Conservation (phyloP, 2,113 vertebrate species). For the Epinephelus cyanopodus region DNA sequence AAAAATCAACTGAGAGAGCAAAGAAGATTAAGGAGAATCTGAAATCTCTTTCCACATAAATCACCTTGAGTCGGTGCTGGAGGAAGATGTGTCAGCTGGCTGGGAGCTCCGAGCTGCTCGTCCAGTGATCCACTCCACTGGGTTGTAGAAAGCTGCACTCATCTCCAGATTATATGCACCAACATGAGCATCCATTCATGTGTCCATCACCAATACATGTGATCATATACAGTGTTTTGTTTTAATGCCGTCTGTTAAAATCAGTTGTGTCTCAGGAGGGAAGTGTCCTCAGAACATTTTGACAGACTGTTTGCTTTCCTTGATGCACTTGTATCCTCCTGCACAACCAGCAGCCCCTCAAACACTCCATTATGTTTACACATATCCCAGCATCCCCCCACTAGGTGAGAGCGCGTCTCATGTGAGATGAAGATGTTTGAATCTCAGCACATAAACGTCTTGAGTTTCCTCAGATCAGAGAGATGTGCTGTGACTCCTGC, state of each 20-base stretch:
- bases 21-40: conserved; percentile 53
- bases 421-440: background rate
- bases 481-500: conserved; percentile 23
- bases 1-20: conserved; percentile 40
- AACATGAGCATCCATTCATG: background rate
- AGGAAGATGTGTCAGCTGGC: conserved; percentile 26
- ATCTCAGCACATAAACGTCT: background rate
- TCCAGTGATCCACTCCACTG: conserved; percentile 37
- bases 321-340: background rate
- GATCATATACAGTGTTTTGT: too few relatives aligned
- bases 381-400: background rate
- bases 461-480: conserved; percentile 8
- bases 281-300: background rate
- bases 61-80: conserved; percentile 41
- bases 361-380: background rate
- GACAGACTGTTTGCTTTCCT: background rate
- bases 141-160: conserved; percentile 18
- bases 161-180: background rate
- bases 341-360: background rate
- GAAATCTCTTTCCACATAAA: conserved; percentile 45
- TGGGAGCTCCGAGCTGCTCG: conserved; percentile 19
- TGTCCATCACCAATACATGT: background rate
- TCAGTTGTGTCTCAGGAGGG: background rate
- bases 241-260: background rate
- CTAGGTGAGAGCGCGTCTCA: background rate